Conservation (phyloP, 1,140 invertebrate species). For the Sarcophaga peregrina region DNA sequence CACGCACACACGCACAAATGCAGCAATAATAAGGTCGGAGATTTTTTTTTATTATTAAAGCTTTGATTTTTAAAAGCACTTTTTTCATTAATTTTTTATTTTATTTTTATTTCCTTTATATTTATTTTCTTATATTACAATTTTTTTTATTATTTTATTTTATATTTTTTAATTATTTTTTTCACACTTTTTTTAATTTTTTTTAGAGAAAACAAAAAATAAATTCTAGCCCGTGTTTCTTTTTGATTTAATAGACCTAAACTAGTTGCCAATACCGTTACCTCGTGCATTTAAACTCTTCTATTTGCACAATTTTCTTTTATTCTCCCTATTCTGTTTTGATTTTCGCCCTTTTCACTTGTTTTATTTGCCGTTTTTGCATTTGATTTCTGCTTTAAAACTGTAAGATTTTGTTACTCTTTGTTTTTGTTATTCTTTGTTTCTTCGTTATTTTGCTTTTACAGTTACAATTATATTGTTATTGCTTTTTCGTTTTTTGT, state of each 20-base stretch:
- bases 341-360: not conserved
- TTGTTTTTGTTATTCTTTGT: not conserved
- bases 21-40: too few relatives aligned
- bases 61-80: too few relatives aligned
- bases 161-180: not conserved
- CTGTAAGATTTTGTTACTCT: too few relatives aligned
- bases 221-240: not conserved
- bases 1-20: too few relatives aligned
- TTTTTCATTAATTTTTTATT: conserved; percentile 5
- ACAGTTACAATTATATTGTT: not conserved
- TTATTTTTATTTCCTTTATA: not conserved
- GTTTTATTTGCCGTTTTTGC: not conserved
- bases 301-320: conserved; percentile 10
- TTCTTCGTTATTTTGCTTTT: not conserved
- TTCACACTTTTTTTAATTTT: not conserved
- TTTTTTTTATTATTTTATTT: conserved; percentile 13
- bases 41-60: conserved; percentile 17
- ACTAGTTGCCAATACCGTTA: conserved; percentile 34
- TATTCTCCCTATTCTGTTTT: not conserved
- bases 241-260: not conserved
- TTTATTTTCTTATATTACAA: not conserved
- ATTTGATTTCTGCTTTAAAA: not conserved
- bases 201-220: not conserved
- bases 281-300: conserved; percentile 27
- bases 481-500: not conserved